Base-by-base conservation (phyloP, 2,888 invertebrate genomes). In the Lacanobia wlatinum region DNA sequence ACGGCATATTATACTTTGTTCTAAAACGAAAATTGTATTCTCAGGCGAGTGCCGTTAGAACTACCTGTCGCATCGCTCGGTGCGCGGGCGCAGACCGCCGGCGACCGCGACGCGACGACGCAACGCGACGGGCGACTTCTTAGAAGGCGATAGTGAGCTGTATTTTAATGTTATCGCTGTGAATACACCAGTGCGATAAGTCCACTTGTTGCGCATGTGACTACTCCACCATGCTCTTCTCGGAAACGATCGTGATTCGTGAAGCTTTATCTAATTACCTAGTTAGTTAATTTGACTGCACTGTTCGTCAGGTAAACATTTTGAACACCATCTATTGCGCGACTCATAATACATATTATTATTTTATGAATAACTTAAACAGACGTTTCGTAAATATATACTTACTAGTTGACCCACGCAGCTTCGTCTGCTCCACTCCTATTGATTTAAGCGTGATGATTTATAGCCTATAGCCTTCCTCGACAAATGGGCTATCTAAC, bases 101-200 rank as follows among this genome's bases (percentile, higher is more conserved):
- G 87, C 76, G 88, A 87, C 80, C 62, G 65, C 65, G 65, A 50
- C 53, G 66, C 69, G 70, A 58, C 83, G 52, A 66, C 81, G 62
- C 68, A 56, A 80, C 73, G 77, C 87, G 88, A 86, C 92, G 89
- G 85, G 85, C 90, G 89, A 90, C 88, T 96, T 96, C 95, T 94
- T 83, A 90, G 96, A 95, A 96, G 93, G 91, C 93, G 93, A 94
- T 93, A 94, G 93, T 92, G 92, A 90, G 93, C 92, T 91, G 94
- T 94, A 92, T 94, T 94, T 93, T 93, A 94, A 95, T 92, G 94
- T 95, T 96, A 95, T 96, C 96, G 94, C 92, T 92, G 90, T 91
- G 93, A 94, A 92, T 90, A 92, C 90, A 92, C 87, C 85, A 78
- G 90, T 89, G 87, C 92, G 94, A 95, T 95, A 95, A 94, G 89